Evolutionary conservation across 2,888 invertebrate species (phyloP), one percentile per base, ranked within the genome.

Genomic region (Alsophila aescularia): DNA sequence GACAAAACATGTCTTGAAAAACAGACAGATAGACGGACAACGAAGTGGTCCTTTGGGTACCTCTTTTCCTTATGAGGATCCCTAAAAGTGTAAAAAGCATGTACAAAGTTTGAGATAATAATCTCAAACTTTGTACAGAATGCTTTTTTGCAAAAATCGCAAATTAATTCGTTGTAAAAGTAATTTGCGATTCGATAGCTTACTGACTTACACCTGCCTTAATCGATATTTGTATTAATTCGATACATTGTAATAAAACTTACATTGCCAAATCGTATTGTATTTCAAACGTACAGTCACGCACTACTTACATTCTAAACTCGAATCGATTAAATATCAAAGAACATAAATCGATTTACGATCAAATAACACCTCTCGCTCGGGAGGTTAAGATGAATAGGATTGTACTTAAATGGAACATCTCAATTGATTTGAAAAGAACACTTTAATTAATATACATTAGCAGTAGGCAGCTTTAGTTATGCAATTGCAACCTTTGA

Each of bases 201-300:
- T 32, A 29, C 41, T 48, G 53, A 42, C 48, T 53, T 40, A 51
- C 42, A 37, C 31, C 34, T 42, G 37, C 36, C 36, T 52, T 39
- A 62, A 51, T 55, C 41, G 34, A 64, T 63, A 60, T 62, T 65
- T 62, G 52, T 51, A 56, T 62, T 58, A 58, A 73, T 67, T 62
- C 52, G 54, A 69, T 71, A 69, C 52, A 31, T 35, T 64, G 67
- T 62, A 72, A 73, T 50, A 52, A 63, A 70, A 64, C 59, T 34
- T 34, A 61, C 37, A 61, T 73, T 70, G 59, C 69, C 44, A 58
- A 73, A 73, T 68, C 48, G 62, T 70, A 73, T 78, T 66, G 62
- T 67, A 67, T 77, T 76, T 65, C 73, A 59, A 66, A 67, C 43
- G 60, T 67, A 69, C 58, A 71, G 75, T 78, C 80, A 79, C 73